These are phyloP conservation scores for Odontophorus gujanensis DNA, from an alignment of 2,113 vertebrate genomes.

Conservation along the genomic window DNA sequence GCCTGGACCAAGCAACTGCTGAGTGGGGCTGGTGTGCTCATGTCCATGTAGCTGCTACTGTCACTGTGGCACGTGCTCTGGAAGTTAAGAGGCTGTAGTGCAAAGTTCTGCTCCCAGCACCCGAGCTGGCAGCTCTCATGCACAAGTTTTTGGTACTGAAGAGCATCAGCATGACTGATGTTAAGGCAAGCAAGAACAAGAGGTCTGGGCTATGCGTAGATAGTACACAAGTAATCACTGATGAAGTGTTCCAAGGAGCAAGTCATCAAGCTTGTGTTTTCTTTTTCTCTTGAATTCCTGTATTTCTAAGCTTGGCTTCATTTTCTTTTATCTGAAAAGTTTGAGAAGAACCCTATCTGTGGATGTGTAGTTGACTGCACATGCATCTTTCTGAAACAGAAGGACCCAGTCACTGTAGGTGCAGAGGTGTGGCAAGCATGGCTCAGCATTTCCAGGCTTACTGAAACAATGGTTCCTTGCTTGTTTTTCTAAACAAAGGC, in stretches of 20 bases:
- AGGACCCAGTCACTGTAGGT: background rate
- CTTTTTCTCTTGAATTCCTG: background rate
- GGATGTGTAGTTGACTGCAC: background rate
- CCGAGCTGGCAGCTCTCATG: background rate
- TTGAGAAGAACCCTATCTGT: background rate
- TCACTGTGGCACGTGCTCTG: too few relatives aligned
- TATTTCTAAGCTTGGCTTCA: background rate
- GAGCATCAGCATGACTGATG: background rate
- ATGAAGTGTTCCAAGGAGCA: background rate
- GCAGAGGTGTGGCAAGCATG: background rate
- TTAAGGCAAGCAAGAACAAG: background rate
- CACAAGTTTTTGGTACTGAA: background rate
- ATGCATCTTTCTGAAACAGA: background rate
- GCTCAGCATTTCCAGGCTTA: background rate
- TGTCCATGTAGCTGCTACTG: background rate
- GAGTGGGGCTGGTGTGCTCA: background rate
- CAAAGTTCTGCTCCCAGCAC: background rate
- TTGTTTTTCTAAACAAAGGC: conserved; percentile 35
- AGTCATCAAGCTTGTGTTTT: background rate
- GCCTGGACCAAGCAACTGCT: background rate
- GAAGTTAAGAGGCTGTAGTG: background rate
- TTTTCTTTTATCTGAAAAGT: background rate
- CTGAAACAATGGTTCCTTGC: conserved; percentile 13
- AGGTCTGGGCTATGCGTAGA: background rate
- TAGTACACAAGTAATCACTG: background rate